A percentile compares a stretch with the other conserved stretches of the same genome.
Conservation (phyloP, 2,797 vertebrate genomes). For the Sebastes alutus region DNA sequence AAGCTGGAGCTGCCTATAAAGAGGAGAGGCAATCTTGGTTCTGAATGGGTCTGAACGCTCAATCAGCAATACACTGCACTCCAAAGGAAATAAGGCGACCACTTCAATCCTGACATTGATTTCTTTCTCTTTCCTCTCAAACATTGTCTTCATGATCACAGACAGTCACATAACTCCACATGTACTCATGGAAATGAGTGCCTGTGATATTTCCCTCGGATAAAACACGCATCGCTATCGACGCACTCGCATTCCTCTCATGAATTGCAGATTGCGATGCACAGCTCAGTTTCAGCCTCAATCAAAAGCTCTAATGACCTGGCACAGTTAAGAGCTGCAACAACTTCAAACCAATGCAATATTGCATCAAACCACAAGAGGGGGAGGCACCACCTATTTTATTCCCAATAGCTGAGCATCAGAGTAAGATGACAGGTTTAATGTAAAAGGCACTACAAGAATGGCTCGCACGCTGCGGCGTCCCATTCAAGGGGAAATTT, state of each 20-base stretch:
- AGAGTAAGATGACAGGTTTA: conserved; percentile 46
- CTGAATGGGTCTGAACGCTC: conserved; percentile 74
- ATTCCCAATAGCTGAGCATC: conserved; percentile 48
- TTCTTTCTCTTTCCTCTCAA: conserved; percentile 55
- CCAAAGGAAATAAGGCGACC: conserved; percentile 71
- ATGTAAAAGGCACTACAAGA: conserved; percentile 39
- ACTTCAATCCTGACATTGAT: conserved; percentile 71
- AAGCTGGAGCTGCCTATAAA: conserved; percentile 72
- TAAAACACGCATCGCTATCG: conserved; percentile 12
- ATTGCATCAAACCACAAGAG: conserved; percentile 75
- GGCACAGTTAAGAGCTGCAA: conserved; percentile 13
- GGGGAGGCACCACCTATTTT: conserved; percentile 68
- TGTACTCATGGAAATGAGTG: conserved; percentile 22
- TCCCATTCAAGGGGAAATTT: conserved; percentile 39
- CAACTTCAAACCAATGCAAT: conserved; percentile 61
- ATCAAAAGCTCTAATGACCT: conserved; percentile 39
- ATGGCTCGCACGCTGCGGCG: conserved; percentile 3
- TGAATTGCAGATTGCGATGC: conserved; percentile 32
- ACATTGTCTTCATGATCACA: conserved; percentile 56
- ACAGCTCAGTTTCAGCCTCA: conserved; percentile 9
- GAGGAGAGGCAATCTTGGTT: conserved; percentile 76
- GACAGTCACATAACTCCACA: conserved; percentile 44
- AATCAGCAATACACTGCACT: conserved; percentile 74
- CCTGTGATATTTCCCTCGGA: conserved; percentile 15
- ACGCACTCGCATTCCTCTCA: neutral